These are phyloP conservation scores for Cephus pygmeus DNA, from an alignment of 2,888 invertebrate species.

Conservation along the genomic window DNA sequence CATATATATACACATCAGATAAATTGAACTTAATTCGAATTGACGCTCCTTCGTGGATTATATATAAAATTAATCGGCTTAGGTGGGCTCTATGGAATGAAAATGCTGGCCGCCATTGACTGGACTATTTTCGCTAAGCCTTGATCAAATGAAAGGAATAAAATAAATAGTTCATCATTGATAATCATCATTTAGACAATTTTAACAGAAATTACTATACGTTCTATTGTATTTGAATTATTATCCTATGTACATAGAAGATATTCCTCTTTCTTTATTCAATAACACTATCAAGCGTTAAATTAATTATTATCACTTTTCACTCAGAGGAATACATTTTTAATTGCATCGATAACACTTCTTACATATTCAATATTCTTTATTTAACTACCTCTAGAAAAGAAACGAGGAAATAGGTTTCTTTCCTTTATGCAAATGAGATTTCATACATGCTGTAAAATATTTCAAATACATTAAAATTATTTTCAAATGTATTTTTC, in stretches of 20 bases:
- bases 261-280: neutral
- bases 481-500: neutral
- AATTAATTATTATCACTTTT: neutral
- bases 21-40: neutral
- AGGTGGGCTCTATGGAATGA: neutral
- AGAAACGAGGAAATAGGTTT: neutral
- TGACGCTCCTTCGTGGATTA: neutral
- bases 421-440: neutral
- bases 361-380: neutral
- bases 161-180: neutral
- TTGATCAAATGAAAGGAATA: neutral
- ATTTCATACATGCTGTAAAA: neutral
- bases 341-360: neutral
- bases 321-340: neutral
- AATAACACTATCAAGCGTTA: neutral
- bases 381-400: neutral
- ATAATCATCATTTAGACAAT: neutral
- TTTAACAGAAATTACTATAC: neutral
- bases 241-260: neutral
- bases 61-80: neutral
- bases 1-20: neutral
- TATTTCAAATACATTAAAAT: neutral
- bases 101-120: neutral
- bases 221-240: neutral
- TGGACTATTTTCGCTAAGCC: neutral